These are phyloP conservation scores for Tetropium fuscum DNA, from an alignment of 2,888 invertebrate genomes.

Conservation along the genomic window DNA sequence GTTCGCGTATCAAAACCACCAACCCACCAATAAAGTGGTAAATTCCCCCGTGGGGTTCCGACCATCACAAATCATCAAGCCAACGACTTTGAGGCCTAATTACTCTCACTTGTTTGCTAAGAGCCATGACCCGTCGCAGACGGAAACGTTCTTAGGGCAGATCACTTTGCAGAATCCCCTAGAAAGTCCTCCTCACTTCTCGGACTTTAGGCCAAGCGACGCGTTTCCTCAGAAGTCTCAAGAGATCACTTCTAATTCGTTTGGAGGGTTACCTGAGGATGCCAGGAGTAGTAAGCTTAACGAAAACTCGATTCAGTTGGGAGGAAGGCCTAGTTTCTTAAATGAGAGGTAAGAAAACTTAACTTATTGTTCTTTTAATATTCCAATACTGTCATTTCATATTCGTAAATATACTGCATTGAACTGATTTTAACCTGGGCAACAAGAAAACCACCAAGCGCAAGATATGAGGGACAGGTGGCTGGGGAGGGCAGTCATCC, in stretches of 20 bases:
- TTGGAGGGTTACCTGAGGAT: conserved; percentile 27
- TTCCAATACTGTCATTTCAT: too few relatives aligned
- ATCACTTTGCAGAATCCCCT: conserved; percentile 74
- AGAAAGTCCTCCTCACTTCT: conserved; percentile 59
- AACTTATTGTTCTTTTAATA: too few relatives aligned
- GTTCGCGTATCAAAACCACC: conserved; percentile 5
- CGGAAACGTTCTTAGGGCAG: conserved; percentile 74
- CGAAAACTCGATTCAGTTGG: conserved; percentile 37
- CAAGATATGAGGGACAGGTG: too few relatives aligned
- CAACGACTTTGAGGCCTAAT: conserved; percentile 69
- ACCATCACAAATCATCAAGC: conserved; percentile 53
- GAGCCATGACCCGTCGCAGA: conserved; percentile 72
- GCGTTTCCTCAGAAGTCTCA: conserved; percentile 38
- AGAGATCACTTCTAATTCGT: conserved; percentile 36
- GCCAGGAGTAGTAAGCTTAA: conserved; percentile 17
- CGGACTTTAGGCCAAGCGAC: conserved; percentile 40
- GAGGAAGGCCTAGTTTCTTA: conserved; percentile 46
- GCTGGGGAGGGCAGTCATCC: too few relatives aligned
- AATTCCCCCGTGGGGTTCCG: conserved; percentile 56
- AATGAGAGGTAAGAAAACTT: conserved; percentile 50
- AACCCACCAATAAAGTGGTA: conserved; percentile 63
- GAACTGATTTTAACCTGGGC: too few relatives aligned
- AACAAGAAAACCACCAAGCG: too few relatives aligned
- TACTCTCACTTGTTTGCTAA: conserved; percentile 69
- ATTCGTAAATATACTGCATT: too few relatives aligned